A percentile compares a stretch with the other conserved stretches of the same genome.
These are phyloP conservation scores for Urocynchramus pylzowi DNA, from an alignment of 2,113 vertebrate genomes.

Conservation along the genomic window DNA sequence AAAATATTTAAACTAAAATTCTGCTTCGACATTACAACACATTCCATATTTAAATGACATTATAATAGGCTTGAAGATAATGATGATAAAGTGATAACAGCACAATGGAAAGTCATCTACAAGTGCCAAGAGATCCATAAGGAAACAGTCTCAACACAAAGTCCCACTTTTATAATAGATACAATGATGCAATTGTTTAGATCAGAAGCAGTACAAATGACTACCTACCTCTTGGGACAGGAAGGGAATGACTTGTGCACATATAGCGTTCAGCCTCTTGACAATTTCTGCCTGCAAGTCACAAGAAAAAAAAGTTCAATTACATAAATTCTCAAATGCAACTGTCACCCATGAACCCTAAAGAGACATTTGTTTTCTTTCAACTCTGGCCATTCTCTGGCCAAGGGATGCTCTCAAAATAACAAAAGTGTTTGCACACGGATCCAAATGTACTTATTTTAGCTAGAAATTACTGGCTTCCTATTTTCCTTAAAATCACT, in stretches of 20 bases:
- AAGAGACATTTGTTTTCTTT: neutral
- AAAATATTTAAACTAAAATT: conserved; percentile 52
- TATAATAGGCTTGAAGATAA: conserved; percentile 11
- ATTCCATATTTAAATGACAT: conserved; percentile 1
- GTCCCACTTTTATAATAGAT: neutral
- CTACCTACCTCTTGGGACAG: conserved; percentile 91
- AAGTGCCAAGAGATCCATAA: conserved; percentile 32
- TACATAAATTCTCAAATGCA: conserved; percentile 10
- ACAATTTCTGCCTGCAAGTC: conserved; percentile 92
- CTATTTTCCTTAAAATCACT: conserved; percentile 10
- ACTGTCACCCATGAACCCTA: conserved; percentile 8
- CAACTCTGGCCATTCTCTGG: neutral
- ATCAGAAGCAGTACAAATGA: conserved; percentile 10
- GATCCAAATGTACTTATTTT: conserved; percentile 3
- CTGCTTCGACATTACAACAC: conserved; percentile 25
- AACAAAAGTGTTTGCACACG: neutral
- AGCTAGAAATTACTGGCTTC: too few relatives aligned
- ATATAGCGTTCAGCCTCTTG: conserved; percentile 97
- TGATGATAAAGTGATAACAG: neutral
- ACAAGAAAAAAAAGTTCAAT: conserved; percentile 63
- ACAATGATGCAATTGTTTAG: neutral
- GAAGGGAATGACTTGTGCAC: conserved; percentile 96
- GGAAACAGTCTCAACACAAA: neutral
- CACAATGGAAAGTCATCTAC: conserved; percentile 6
- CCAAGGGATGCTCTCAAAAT: neutral